Percentiles rank a stretch among this genome's conserved stretches.
Conservation (phyloP, 2,113 vertebrate species). For the Phylloscopus whistleri region DNA sequence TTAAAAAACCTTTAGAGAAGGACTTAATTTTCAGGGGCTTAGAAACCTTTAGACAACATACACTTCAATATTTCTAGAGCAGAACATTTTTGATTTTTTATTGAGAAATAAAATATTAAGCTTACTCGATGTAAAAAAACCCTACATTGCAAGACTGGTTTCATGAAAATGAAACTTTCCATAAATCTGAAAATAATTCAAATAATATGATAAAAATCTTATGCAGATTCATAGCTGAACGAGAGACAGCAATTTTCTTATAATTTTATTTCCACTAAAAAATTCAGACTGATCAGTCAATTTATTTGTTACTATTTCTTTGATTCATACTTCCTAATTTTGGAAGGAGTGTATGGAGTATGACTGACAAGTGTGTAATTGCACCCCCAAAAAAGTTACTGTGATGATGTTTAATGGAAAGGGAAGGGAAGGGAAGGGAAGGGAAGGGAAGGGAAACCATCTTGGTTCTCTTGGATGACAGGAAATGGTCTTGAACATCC, state of each 20-base stretch:
- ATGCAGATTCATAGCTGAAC: neutral
- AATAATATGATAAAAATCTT: neutral
- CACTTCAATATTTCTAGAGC: neutral
- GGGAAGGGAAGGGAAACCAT: neutral
- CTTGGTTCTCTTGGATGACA: conserved; percentile 13
- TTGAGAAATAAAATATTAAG: neutral
- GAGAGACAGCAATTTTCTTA: neutral
- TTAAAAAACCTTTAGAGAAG: neutral
- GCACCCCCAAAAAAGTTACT: neutral
- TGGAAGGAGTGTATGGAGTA: neutral
- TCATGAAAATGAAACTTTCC: neutral
- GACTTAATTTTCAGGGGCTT: neutral
- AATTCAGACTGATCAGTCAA: neutral
- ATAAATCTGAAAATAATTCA: neutral
- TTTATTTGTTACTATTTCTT: neutral
- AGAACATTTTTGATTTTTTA: neutral
- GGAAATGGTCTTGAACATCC: neutral
- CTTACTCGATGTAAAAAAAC: fast-evolving
- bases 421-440: too few species aligned
- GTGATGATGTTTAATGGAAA: neutral
- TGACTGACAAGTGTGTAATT: neutral
- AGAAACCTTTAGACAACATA: neutral
- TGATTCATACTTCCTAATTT: neutral
- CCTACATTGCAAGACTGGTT: neutral
- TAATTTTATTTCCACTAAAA: neutral